Evolutionary conservation across 2,797 vertebrate genomes (phyloP).

Genomic region (Thripadectes ignobilis): DNA sequence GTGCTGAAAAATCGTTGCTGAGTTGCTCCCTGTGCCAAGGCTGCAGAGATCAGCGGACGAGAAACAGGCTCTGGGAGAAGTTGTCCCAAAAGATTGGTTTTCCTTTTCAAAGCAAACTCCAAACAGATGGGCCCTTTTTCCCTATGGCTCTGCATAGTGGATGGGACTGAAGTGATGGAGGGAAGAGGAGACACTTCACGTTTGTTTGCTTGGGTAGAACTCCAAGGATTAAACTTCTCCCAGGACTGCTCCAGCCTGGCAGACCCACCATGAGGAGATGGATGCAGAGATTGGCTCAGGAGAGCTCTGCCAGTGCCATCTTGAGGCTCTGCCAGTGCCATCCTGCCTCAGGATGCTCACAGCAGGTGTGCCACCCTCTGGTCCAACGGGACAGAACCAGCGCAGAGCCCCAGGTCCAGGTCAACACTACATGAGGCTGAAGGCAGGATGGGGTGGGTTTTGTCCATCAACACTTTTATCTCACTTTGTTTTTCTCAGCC

Average conservation of each 20-base stretch:
- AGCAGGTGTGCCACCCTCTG: accelerated
- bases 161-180: not conserved
- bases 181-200: not conserved
- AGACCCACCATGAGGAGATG: accelerated
- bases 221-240: not conserved
- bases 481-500: not conserved
- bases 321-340: not conserved
- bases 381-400: accelerated
- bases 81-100: constrained; percentile 21
- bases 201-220: not conserved
- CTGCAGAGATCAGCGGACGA: constrained; percentile 36
- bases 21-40: constrained; percentile 16
- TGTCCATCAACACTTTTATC: not conserved
- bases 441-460: not conserved
- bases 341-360: not conserved
- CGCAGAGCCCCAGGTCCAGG: not conserved
- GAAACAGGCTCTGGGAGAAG: constrained; percentile 27
- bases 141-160: not conserved
- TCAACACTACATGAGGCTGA: not conserved
- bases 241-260: not conserved
- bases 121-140: constrained; percentile 65
- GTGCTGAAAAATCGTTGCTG: constrained; percentile 39
- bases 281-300: not conserved
- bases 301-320: not conserved
- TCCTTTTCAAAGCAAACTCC: constrained; percentile 69